phyloP scores from a whole-genome alignment of 2,113 vertebrate species.

The Gallinago paraguaiae region DNA sequence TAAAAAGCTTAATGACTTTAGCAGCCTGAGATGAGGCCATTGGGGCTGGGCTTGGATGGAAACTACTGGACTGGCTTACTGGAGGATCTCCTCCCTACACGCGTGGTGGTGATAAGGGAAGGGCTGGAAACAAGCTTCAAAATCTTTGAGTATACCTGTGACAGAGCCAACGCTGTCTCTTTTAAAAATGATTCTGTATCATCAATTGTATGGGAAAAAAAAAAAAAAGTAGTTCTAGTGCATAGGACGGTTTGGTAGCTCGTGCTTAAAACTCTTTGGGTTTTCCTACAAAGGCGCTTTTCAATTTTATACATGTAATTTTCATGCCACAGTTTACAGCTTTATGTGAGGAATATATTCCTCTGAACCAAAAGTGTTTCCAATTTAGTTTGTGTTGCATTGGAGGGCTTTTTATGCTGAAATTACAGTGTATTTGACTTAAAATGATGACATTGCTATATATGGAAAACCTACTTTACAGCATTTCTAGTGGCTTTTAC shows the following conservation, averaged over 20 bases:
- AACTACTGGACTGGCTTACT: neutral
- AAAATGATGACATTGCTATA: neutral
- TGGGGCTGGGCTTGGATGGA: neutral
- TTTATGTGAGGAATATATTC: neutral
- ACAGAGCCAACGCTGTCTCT: neutral
- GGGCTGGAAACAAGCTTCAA: neutral
- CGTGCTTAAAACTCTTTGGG: neutral
- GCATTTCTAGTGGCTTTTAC: conserved; percentile 36
- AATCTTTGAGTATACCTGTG: neutral
- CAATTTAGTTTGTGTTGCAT: conserved; percentile 26
- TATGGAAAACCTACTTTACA: neutral
- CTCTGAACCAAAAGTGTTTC: neutral
- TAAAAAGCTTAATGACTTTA: conserved; percentile 56
- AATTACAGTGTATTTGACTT: neutral
- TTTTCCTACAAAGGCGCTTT: neutral
- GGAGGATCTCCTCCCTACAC: neutral
- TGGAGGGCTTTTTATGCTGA: neutral
- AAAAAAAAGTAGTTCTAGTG: neutral
- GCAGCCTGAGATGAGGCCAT: neutral
- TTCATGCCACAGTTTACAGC: neutral
- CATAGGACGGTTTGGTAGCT: neutral
- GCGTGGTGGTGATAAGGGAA: neutral
- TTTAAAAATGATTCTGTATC: neutral
- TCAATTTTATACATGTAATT: neutral
- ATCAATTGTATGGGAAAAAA: neutral